phyloP scores from a whole-genome alignment of 1,140 invertebrate genomes.

The Drosophila parvula region DNA sequence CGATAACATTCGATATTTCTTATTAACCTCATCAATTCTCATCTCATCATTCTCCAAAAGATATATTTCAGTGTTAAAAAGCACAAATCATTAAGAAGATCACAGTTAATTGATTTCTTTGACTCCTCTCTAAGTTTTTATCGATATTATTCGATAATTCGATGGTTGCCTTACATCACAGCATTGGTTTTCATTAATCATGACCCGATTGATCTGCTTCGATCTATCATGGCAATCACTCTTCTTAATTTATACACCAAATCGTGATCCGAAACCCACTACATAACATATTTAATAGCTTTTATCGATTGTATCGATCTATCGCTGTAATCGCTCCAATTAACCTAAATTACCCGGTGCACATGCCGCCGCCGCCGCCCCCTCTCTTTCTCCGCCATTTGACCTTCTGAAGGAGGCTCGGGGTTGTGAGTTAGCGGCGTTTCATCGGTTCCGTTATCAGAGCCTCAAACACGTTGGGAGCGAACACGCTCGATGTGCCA shows the following conservation, averaged over 20 bases:
- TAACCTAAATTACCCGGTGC: slow-evolving; percentile 8
- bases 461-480: slow-evolving; percentile 65
- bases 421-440: neutral
- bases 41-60: too few species aligned
- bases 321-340: slow-evolving; percentile 17
- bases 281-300: neutral
- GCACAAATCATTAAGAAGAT: too few species aligned
- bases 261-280: slow-evolving; percentile 5
- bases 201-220: neutral
- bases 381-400: slow-evolving; percentile 10
- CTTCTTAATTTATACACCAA: neutral
- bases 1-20: too few species aligned
- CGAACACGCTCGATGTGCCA: slow-evolving; percentile 72
- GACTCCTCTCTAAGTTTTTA: neutral
- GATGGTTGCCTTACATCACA: neutral
- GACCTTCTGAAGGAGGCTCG: slow-evolving; percentile 28
- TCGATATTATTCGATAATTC: neutral
- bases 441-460: slow-evolving; percentile 53
- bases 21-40: too few species aligned
- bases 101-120: too few species aligned
- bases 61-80: too few species aligned
- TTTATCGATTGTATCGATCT: slow-evolving; percentile 16
- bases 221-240: neutral
- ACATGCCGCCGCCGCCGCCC: neutral
- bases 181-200: neutral